These are phyloP conservation scores for Drosophila maculinotata DNA, from an alignment of 2,888 invertebrate genomes.

Conservation along the genomic window DNA sequence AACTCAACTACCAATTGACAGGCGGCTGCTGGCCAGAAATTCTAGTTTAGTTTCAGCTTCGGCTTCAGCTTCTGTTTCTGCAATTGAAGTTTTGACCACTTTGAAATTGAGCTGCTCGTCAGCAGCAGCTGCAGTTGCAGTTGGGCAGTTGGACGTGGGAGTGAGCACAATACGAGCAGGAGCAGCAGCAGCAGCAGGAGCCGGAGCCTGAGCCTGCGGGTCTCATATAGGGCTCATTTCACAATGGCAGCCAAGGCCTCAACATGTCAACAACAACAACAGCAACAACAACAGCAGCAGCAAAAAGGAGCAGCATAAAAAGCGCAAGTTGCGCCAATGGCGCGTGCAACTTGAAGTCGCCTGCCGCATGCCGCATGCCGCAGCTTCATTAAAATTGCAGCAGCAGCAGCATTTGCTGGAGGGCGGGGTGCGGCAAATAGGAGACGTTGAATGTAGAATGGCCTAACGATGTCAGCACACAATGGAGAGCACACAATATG, in stretches of 20 bases:
- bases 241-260: constrained; percentile 36
- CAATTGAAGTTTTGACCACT: constrained; percentile 62
- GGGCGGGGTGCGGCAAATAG: constrained; percentile 16
- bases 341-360: constrained; percentile 76
- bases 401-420: constrained; percentile 35
- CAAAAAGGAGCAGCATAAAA: constrained; percentile 55
- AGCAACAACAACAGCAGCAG: constrained; percentile 3
- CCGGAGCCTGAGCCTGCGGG: constrained; percentile 10
- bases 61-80: constrained; percentile 2
- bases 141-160: background rate
- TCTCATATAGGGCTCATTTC: constrained; percentile 26
- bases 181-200: too few relatives aligned
- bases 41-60: constrained; percentile 1
- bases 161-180: background rate
- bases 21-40: constrained; percentile 20
- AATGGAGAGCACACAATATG: constrained; percentile 53
- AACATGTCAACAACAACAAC: constrained; percentile 44
- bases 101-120: constrained; percentile 62
- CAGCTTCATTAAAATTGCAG: constrained; percentile 80
- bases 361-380: constrained; percentile 75
- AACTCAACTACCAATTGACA: constrained; percentile 67
- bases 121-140: constrained; percentile 1
- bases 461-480: constrained; percentile 75
- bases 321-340: constrained; percentile 77
- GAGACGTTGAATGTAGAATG: constrained; percentile 46